Conservation (phyloP, 2,797 vertebrate genomes). For the Morelia viridis region DNA sequence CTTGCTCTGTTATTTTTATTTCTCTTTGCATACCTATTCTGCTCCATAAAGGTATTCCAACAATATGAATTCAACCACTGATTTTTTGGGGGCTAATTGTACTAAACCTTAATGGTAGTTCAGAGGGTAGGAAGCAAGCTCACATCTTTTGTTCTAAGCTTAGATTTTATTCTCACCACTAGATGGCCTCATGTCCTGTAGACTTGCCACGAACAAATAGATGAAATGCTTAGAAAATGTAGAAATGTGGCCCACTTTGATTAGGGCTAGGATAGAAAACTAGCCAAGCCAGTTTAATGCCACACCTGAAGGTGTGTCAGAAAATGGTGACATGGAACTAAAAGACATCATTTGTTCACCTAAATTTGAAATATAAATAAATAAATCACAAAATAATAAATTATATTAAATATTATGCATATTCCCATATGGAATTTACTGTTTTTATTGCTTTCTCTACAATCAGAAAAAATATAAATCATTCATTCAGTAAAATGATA, state of each 20-base stretch:
- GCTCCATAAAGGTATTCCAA: not conserved
- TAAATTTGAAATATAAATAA: too few species aligned
- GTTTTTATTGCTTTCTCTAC: not conserved
- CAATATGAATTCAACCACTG: not conserved
- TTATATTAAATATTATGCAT: not conserved
- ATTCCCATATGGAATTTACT: not conserved
- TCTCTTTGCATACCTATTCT: not conserved
- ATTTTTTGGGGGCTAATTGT: not conserved
- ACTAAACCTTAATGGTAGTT: not conserved
- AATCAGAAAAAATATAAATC: not conserved
- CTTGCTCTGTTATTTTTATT: not conserved
- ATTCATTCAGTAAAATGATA: not conserved
- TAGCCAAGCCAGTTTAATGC: not conserved
- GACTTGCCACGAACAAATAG: not conserved
- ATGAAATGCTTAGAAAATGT: not conserved
- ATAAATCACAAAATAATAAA: not conserved
- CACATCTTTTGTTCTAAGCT: not conserved
- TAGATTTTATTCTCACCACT: not conserved
- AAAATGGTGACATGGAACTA: not conserved
- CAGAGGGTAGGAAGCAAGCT: not conserved
- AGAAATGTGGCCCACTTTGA: not conserved
- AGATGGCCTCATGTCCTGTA: constrained; percentile 10
- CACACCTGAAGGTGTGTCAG: not conserved
- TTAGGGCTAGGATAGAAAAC: not conserved
- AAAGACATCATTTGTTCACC: not conserved